These are phyloP conservation scores for Lanius collurio DNA, from an alignment of 2,113 vertebrate genomes.

Conservation along the genomic window DNA sequence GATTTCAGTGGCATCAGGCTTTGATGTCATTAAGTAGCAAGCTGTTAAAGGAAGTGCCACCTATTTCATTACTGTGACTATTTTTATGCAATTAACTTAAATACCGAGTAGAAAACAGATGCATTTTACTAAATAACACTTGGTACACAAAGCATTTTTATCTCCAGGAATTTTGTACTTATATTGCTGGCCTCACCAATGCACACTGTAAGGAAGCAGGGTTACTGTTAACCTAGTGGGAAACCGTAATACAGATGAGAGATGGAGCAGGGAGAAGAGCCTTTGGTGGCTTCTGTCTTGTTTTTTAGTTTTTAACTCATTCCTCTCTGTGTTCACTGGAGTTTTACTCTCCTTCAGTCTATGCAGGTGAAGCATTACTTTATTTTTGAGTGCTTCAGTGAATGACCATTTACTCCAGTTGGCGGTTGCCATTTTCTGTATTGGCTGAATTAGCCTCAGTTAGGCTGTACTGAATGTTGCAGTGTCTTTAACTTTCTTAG, in stretches of 20 bases:
- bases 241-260: neutral
- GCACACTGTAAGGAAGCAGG: fast-evolving
- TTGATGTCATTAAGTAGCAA: constrained; percentile 60
- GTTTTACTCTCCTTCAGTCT: neutral
- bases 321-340: neutral
- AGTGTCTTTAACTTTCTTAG: neutral
- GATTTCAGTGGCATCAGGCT: constrained; percentile 32
- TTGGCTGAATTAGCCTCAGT: neutral
- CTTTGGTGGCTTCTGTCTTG: neutral
- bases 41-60: constrained; percentile 41
- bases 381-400: neutral
- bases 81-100: constrained; percentile 27
- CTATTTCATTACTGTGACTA: constrained; percentile 29
- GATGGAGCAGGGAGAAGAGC: neutral
- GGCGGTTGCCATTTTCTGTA: neutral
- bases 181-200: neutral
- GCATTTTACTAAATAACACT: neutral
- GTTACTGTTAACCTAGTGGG: neutral
- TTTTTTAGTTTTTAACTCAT: neutral
- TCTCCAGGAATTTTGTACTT: neutral
- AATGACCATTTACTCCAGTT: no score
- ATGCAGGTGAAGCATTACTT: neutral
- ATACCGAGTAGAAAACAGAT: neutral
- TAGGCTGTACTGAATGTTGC: neutral
- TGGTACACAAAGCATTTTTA: neutral